Conservation (phyloP, 2,888 invertebrate species). For the Stenolophus ochropezus region DNA sequence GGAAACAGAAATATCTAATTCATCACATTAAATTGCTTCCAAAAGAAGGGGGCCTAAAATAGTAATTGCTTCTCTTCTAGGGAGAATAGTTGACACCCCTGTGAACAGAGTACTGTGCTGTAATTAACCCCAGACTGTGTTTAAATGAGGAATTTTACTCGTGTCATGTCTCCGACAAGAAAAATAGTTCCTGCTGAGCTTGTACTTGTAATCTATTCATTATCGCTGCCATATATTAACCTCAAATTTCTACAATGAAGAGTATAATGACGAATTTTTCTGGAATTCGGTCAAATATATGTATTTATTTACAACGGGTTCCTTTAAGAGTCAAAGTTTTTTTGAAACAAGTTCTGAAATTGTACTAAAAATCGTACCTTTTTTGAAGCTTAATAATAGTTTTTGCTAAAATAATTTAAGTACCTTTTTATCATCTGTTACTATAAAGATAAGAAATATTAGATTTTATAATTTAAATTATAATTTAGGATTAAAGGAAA, state of each 20-base stretch:
- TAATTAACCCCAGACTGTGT: conserved; percentile 22
- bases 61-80: conserved; percentile 43
- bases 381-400: too few species aligned
- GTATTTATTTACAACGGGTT: too few species aligned
- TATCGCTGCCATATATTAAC: not conserved
- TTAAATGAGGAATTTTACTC: not conserved
- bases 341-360: too few species aligned
- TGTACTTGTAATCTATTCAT: not conserved
- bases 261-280: not conserved
- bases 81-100: conserved; percentile 37
- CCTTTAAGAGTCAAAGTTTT: too few species aligned
- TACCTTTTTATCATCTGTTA: too few species aligned
- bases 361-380: too few species aligned
- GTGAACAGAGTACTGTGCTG: not conserved
- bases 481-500: too few species aligned
- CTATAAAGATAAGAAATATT: too few species aligned
- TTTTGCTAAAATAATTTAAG: too few species aligned
- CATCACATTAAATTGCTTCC: conserved; percentile 40
- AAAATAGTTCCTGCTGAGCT: not conserved
- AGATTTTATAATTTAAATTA: too few species aligned
- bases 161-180: not conserved
- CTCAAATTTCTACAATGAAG: not conserved
- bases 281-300: too few species aligned
- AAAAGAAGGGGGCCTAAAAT: conserved; percentile 31
- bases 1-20: conserved; percentile 46